Conservation (phyloP, 2,888 invertebrate genomes). For the Pollenia amentaria region DNA sequence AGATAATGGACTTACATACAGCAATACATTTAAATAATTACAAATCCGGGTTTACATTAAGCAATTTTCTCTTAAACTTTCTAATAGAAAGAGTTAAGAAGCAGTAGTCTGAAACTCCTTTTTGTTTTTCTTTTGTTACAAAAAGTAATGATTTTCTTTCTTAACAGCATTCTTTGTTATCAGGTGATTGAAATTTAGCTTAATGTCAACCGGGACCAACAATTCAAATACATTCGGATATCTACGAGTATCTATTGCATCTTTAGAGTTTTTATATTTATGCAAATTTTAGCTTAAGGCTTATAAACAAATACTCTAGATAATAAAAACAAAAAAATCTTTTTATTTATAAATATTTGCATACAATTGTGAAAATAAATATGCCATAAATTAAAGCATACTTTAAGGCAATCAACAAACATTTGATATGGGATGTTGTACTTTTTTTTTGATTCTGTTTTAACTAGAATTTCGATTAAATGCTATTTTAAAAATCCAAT, state of each 20-base stretch:
- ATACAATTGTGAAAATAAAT: conserved; percentile 47
- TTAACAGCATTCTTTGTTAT: too few species aligned
- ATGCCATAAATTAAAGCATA: conserved; percentile 57
- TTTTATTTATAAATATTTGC: conserved; percentile 33
- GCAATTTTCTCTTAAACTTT: too few species aligned
- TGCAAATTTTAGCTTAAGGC: conserved; percentile 47
- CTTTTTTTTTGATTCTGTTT: neutral
- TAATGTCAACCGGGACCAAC: too few species aligned
- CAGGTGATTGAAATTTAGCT: too few species aligned
- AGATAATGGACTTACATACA: neutral
- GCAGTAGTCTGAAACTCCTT: too few species aligned
- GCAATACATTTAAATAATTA: neutral
- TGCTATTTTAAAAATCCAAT: neutral
- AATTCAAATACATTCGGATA: neutral
- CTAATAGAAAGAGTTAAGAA: too few species aligned
- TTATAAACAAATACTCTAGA: conserved; percentile 32
- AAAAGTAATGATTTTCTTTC: too few species aligned
- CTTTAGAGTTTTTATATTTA: conserved; percentile 30
- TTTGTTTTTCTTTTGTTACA: too few species aligned
- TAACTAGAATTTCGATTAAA: neutral
- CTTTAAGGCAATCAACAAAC: conserved; percentile 40
- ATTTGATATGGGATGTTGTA: neutral
- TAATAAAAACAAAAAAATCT: conserved; percentile 34
- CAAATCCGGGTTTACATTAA: too few species aligned
- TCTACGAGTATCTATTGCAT: neutral